Evolutionary conservation across 2,113 vertebrate genomes (phyloP).

Genomic region (Taxidea taxus): DNA sequence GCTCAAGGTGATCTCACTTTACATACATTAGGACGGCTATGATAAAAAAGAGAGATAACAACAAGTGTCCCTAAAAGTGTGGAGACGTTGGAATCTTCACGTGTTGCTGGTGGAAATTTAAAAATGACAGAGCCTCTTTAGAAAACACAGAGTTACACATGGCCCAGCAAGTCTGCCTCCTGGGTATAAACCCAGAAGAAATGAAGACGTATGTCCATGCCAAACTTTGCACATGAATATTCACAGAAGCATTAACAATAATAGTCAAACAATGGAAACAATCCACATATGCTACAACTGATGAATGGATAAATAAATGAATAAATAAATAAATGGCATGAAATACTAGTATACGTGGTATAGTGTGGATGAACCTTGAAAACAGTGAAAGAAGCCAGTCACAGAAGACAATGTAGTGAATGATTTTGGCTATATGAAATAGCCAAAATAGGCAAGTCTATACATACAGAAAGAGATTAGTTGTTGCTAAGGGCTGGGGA

Average conservation of each 20-base stretch:
- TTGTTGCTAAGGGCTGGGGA: background rate
- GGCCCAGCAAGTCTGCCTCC: background rate
- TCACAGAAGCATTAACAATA: background rate
- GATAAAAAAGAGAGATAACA: background rate
- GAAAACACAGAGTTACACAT: background rate
- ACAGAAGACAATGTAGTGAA: background rate
- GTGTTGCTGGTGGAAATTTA: background rate
- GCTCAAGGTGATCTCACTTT: background rate
- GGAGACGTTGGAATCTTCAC: background rate
- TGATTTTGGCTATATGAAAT: background rate
- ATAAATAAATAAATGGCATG: background rate
- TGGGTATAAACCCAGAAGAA: background rate
- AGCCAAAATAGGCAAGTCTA: background rate
- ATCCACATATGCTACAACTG: background rate
- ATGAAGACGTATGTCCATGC: background rate
- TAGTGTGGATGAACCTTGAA: background rate
- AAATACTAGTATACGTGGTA: background rate
- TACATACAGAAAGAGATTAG: background rate
- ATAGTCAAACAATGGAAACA: background rate
- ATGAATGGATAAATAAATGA: background rate
- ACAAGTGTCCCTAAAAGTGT: background rate
- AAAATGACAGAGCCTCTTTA: background rate
- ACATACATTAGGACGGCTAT: too few species aligned
- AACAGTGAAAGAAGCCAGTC: background rate
- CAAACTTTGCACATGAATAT: background rate